Evolutionary conservation across 2,797 vertebrate species (phyloP).

Genomic region (Clamator glandarius): DNA sequence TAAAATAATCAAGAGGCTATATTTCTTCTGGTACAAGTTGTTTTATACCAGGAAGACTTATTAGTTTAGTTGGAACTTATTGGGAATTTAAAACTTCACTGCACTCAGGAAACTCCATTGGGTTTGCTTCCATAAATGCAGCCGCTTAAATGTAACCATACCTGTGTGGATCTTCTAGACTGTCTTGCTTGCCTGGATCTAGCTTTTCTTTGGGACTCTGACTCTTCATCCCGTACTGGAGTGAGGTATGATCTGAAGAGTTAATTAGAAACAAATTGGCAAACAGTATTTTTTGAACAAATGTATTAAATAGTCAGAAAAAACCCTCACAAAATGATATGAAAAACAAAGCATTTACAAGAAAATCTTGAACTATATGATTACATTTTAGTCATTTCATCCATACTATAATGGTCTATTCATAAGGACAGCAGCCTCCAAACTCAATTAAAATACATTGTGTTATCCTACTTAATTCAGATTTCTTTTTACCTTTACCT

Average conservation of each 20-base stretch:
- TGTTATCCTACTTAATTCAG: neutral
- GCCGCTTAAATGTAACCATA: slow-evolving; percentile 34
- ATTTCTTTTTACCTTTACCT: neutral
- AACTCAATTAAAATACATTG: neutral
- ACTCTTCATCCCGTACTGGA: slow-evolving; percentile 97
- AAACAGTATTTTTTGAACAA: neutral
- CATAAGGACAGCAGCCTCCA: neutral
- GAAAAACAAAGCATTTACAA: neutral
- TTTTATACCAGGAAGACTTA: neutral
- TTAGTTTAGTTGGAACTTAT: neutral
- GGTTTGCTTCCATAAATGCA: neutral
- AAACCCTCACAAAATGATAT: rapidly evolving
- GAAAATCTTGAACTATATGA: neutral
- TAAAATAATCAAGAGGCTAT: neutral
- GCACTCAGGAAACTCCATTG: neutral
- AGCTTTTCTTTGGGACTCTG: slow-evolving; percentile 98
- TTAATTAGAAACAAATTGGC: slow-evolving; percentile 56
- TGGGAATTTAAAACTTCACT: neutral
- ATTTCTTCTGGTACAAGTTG: neutral
- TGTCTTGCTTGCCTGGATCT: slow-evolving; percentile 97
- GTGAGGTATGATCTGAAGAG: slow-evolving; percentile 93
- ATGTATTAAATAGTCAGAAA: neutral
- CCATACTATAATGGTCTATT: neutral
- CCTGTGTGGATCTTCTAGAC: slow-evolving; percentile 97
- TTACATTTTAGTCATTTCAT: neutral